Percentiles rank a stretch among this genome's conserved stretches.
Conservation (phyloP, 2,797 vertebrate genomes). For the Chelidonichthys spinosus region DNA sequence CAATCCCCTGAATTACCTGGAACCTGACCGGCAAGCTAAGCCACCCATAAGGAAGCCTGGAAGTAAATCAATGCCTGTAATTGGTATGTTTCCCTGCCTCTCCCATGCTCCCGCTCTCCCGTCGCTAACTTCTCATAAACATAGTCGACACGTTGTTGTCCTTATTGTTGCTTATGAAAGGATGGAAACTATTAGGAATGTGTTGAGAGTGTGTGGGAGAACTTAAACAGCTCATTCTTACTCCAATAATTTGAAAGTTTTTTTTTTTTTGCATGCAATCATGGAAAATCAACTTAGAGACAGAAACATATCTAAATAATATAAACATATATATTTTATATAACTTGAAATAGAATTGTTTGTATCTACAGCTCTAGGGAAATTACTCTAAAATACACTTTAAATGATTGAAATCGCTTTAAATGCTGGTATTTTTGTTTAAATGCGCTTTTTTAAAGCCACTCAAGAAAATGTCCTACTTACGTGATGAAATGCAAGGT, state of each 20-base stretch:
- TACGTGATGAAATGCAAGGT: background rate
- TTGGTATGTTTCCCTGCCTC: conserved; percentile 66
- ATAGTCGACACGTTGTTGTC: conserved; percentile 67
- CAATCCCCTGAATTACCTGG: conserved; percentile 80
- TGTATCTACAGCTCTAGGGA: background rate
- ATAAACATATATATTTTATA: background rate
- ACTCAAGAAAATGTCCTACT: background rate
- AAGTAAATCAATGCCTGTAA: conserved; percentile 78
- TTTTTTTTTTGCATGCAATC: background rate
- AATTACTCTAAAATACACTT: background rate
- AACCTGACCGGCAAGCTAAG: conserved; percentile 83
- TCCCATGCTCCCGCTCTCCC: conserved; percentile 1
- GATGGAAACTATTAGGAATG: conserved; percentile 37
- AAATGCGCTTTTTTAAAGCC: too few species aligned
- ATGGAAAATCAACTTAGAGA: background rate
- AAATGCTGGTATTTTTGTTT: background rate
- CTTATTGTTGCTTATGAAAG: conserved; percentile 56
- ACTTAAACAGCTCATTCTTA: background rate
- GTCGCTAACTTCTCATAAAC: conserved; percentile 41
- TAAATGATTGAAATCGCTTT: background rate
- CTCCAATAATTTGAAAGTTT: conserved; percentile 3
- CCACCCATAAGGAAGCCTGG: conserved; percentile 62
- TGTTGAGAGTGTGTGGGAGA: conserved; percentile 8
- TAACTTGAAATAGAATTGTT: background rate
- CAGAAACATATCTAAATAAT: background rate